Conservation (phyloP, 2,797 vertebrate genomes). For the Tangara arthus region DNA sequence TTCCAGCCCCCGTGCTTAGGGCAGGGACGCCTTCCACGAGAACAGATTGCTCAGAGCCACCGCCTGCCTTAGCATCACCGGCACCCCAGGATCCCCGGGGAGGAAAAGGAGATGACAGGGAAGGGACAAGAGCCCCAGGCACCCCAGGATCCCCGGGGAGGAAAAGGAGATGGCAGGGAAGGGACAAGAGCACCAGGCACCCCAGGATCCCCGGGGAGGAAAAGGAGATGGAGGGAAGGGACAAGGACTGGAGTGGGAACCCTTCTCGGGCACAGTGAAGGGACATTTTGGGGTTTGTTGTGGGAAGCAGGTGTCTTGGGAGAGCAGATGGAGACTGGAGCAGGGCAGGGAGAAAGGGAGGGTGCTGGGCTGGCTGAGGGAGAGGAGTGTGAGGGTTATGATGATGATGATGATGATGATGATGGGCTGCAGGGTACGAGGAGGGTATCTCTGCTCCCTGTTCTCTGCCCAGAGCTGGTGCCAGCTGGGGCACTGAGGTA, state of each 20-base stretch:
- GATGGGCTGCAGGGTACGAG: fast-evolving
- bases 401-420: fast-evolving
- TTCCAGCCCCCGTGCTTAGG: not conserved
- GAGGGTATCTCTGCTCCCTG: fast-evolving
- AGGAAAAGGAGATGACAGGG: not conserved
- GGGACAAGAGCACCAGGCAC: no score
- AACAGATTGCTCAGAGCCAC: not conserved
- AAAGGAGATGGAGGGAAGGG: not conserved
- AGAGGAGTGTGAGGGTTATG: not conserved
- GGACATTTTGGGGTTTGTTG: fast-evolving
- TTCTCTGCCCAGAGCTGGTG: no score
- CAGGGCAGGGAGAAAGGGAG: not conserved
- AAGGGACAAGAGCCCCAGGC: fast-evolving
- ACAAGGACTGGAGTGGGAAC: fast-evolving
- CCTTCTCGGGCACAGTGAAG: fast-evolving
- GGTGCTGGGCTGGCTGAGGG: not conserved
- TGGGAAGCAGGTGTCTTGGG: not conserved
- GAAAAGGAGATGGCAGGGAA: not conserved
- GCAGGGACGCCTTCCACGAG: not conserved
- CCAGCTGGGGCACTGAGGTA: not conserved
- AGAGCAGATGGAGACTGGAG: not conserved
- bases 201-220: fast-evolving
- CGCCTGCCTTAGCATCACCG: fast-evolving
- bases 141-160: fast-evolving
- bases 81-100: fast-evolving